Base-by-base conservation (phyloP, 2,888 invertebrate genomes). In the Pycnomerus fuliginosus region DNA sequence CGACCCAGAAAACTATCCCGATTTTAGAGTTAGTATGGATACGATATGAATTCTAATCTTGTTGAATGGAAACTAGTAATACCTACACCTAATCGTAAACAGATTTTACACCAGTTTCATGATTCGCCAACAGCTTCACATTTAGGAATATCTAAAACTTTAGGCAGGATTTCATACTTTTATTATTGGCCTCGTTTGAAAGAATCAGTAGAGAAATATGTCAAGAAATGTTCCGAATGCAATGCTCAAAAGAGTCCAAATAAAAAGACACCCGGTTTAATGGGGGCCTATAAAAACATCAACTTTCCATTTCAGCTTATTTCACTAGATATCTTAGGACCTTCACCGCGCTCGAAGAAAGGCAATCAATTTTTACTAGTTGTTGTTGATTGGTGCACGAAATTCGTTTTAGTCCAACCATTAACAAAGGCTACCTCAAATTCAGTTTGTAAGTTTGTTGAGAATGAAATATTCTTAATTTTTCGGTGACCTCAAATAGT, bases 141-240 rank as follows among this genome's bases (percentile, higher is more conserved):
- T 43, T 44, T 58, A 32, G 60, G 56, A 23, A 40, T 47, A 28
- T 48, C 14, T 8, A 46, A 46, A 15, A 37, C 48, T 2, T 16
- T 31, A 2, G 12, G 8, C 3, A 7, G 41, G 20, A 17, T 48
- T 16, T n/a, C 23, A 4, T 36, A 33, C 8, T 17, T 11, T 8
- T 40, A 33, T 37, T 41, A 25, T 31, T 45, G 41, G 44, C 44
- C 44, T n/a, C n/a, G n/a, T n/a, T n/a, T n/a, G n/a, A n/a, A n/a
- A n/a, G n/a, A n/a, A n/a, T n/a, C n/a, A n/a, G n/a, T n/a, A n/a
- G n/a, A n/a, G n/a, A n/a, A 30, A 5, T 50, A 41, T 35, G 47
- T 52, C 4, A 25, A 30, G 10, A 5, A 17, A 3, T 52, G 45
- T 38, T 11, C 22, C 5, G 31, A 39, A 1, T 50, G 52, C 23